phyloP scores from a whole-genome alignment of 64 coral and sea anemone genomes.

The Astreopora myriophthalma region DNA sequence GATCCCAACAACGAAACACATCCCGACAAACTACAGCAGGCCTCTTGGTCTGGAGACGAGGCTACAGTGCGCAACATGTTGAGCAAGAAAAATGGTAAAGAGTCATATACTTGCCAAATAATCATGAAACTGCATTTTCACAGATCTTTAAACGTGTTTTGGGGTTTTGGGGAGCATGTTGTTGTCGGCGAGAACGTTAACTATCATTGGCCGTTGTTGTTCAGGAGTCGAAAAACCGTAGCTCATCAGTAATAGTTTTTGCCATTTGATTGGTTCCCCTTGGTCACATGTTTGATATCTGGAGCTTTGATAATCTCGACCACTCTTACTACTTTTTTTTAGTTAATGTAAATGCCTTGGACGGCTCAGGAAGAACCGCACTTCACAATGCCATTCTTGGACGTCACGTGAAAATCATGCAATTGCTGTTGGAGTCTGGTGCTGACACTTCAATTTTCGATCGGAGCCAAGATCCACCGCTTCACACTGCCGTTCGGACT shows the following conservation, averaged over 20 bases:
- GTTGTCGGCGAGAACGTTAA: too few relatives aligned
- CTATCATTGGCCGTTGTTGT: too few relatives aligned
- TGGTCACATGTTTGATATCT: too few relatives aligned
- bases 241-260: too few relatives aligned
- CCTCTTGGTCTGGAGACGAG: constrained; percentile 46
- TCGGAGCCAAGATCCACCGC: constrained; percentile 43
- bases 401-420: constrained; percentile 10
- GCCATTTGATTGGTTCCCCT: background rate
- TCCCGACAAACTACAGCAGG: constrained; percentile 30
- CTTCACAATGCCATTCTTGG: constrained; percentile 54
- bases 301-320: too few relatives aligned
- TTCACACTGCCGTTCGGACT: constrained; percentile 51
- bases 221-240: too few relatives aligned
- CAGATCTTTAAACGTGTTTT: too few relatives aligned
- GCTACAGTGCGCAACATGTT: constrained; percentile 29
- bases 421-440: constrained; percentile 39
- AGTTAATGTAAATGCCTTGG: constrained; percentile 33
- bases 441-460: constrained; percentile 35
- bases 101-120: too few relatives aligned
- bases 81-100: background rate
- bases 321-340: background rate
- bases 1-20: background rate
- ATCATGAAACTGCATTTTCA: too few relatives aligned
- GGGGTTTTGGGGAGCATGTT: too few relatives aligned
- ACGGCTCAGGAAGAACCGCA: constrained; percentile 34